Evolutionary conservation across 2,888 invertebrate genomes (phyloP).

Genomic region (Gastracanthus pulcherrimus): DNA sequence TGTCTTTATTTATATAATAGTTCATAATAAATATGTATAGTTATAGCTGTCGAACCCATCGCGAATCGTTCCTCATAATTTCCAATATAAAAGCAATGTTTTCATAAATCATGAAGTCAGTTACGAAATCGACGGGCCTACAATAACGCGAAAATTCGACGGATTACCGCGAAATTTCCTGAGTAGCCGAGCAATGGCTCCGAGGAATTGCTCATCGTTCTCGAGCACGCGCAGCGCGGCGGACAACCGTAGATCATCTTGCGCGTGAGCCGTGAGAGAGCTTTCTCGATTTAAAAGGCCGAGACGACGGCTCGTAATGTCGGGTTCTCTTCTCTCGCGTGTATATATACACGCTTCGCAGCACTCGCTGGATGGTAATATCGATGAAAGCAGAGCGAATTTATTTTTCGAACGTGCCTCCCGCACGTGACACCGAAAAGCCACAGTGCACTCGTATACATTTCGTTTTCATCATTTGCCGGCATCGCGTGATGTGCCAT

Average conservation of each 20-base stretch:
- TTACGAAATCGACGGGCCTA: neutral
- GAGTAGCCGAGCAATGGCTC: no score
- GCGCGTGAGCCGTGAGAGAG: neutral
- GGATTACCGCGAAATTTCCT: neutral
- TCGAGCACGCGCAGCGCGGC: neutral
- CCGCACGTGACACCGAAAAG: neutral
- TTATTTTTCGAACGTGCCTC: conserved; percentile 1
- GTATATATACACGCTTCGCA: neutral
- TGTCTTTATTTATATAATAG: conserved; percentile 31
- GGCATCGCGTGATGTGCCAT: neutral
- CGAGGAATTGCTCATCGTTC: no score
- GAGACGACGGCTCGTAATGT: no score
- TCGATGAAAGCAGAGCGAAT: conserved; percentile 20
- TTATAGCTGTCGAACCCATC: neutral
- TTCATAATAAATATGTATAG: neutral
- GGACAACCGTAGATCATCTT: neutral
- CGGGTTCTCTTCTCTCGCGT: no score
- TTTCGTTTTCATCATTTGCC: no score
- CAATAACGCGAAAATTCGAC: neutral
- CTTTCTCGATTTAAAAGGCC: neutral
- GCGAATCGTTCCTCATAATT: no score
- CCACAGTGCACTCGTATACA: neutral
- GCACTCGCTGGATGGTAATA: neutral
- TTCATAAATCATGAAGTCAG: conserved; percentile 3
- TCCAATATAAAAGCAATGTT: neutral